Base-by-base conservation (phyloP, 2,113 vertebrate genomes). In the Lasiurus cinereus region DNA sequence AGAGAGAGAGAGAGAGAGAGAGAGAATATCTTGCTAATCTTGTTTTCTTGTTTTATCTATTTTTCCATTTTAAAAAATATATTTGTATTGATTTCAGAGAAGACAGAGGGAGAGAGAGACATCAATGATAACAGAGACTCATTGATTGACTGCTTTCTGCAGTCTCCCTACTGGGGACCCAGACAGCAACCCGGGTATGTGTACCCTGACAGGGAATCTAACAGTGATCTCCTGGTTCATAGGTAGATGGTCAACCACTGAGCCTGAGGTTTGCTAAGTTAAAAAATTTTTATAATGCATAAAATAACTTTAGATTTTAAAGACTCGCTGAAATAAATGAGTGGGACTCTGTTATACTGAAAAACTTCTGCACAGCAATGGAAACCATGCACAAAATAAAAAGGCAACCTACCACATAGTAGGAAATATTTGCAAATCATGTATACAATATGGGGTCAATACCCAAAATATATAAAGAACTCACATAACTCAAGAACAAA, bases 1-100 rank as follows among this genome's bases (percentile, higher is more conserved):
- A 90, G 8, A 83, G 54, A 56, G 54, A 56, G 54, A 56, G 54
- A 8, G 54, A 22, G 54, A 9, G 21, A 59, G 56, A 24, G 56
- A 88, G 31, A 82, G 9, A 90, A 5, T 59, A 82, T 78, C 52
- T 93, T 93, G 31, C 33, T 83, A 74, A 88, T 70, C 16, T 78
- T 88, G 2, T 22, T 88, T 73, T 70, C 16, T 78, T 88, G 2
- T 22, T 88, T 73, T 79, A 52, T 24, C 29, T 62, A 6, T 72
- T 18, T 77, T 7, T 76, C 7, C 19, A 74, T 48, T 62, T 22
- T 10, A 0, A 62, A 24, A 62, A 62, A 62, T 62, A 62, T 62
- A 62, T 27, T 62, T 62, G 59, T 62, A 62, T 62, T 62, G 24
- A 27, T 62, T 62, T 62, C 59, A 27, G 59, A 62, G 59, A 62